Conservation (phyloP, 2,888 invertebrate species). For the Melinaea menophilus region DNA sequence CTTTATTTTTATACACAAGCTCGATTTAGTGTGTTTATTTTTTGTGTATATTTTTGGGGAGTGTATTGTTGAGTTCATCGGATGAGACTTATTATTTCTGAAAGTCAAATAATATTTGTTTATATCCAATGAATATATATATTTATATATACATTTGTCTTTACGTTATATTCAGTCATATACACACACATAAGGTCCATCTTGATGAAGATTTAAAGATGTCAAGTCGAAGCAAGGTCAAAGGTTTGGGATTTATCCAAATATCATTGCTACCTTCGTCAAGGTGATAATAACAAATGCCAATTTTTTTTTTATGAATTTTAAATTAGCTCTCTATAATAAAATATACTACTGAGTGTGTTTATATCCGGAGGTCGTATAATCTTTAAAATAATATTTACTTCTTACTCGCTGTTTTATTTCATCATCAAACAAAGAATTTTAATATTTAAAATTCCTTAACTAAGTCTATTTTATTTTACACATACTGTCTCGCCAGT, state of each 20-base stretch:
- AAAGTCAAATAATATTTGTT: no score
- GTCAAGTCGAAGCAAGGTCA: conserved; percentile 44
- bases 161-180: conserved; percentile 7
- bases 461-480: neutral
- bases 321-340: neutral
- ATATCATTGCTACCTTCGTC: conserved; percentile 43
- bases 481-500: conserved; percentile 30
- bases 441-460: no score
- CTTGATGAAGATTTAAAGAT: conserved; percentile 42
- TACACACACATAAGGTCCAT: neutral
- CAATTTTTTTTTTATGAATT: conserved; percentile 20
- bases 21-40: conserved; percentile 13
- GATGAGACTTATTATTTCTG: no score
- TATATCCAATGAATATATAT: no score
- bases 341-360: neutral
- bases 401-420: no score
- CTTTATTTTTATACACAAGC: conserved; percentile 18
- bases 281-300: conserved; percentile 32
- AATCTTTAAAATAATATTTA: no score
- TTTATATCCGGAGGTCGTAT: no score
- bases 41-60: neutral
- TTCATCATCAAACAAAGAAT: neutral
- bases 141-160: neutral
- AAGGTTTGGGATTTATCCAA: conserved; percentile 59
- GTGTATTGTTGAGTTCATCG: neutral